Evolutionary conservation across 1,140 invertebrate genomes (phyloP), one percentile per base, ranked within the genome.

Genomic region (Lutraria rhynchaena): DNA sequence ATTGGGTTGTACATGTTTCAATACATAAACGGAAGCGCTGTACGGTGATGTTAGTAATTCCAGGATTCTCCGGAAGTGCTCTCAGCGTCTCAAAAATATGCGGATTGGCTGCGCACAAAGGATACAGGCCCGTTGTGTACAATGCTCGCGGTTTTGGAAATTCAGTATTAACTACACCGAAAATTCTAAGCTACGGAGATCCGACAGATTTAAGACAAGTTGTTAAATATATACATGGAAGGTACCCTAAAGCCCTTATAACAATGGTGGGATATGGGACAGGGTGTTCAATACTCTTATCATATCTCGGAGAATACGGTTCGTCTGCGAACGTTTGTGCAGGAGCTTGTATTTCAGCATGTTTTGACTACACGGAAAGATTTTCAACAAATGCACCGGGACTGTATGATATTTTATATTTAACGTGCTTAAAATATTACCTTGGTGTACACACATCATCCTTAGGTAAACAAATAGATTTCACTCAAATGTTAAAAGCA

Each of bases 281-380:
- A 0, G 90, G 90, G 35, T 86, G 85, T 55, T 86, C 85, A 22
- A 33, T 88, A 15, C 63, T 91, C 13, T 41, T 91, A 33, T 90
- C 90, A 4, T 91, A 91, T 81, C 84, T 91, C 4, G 90, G 90
- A 3, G 87, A 91, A 75, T 91, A 85, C 71, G 90, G 90, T 19
- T 91, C 90, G 0, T 90, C 89, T 17, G 85, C 88, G 22, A 75
- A 87, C 37, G 55, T 91, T 19, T 78, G 82, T 24, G 86, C 85
- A 1, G 86, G 81, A n/a, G 90, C 87, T 31, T 88, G 87, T 61
- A 80, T 91, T 13, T 91, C 90, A 0, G 87, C 90, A 4, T 85
- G 83, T 22, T 91, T 88, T 77, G 87, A 89, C 49, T 65, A 85
- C 13, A 53, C 86, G 49, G 82, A 86, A 31, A 41, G 86, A 7